A percentile compares a stretch with the other conserved stretches of the same genome.
phyloP scores from a whole-genome alignment of 2,797 vertebrate species.

The Pangasius macronema region DNA sequence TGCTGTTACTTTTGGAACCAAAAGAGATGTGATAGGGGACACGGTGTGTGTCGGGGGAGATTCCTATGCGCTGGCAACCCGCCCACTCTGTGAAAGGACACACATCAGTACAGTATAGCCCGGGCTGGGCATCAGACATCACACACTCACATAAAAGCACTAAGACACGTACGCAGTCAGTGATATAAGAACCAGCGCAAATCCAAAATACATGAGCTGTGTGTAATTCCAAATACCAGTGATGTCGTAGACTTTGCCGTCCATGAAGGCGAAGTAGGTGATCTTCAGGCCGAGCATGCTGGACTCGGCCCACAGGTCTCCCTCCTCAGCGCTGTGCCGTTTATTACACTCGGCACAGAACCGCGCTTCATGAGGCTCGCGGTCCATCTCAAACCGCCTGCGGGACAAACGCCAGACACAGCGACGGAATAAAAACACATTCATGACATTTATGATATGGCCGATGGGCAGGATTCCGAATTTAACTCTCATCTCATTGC shows the following conservation, averaged over 20 bases:
- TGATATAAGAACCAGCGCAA: background rate
- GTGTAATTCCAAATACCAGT: conserved; percentile 76
- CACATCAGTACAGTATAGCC: background rate
- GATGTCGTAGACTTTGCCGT: conserved; percentile 91
- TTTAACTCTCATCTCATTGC: background rate
- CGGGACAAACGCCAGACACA: conserved; percentile 13
- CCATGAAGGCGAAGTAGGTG: conserved; percentile 93
- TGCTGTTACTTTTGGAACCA: conserved; percentile 81
- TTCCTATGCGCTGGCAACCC: conserved; percentile 89
- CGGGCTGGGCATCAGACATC: background rate
- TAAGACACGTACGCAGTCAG: background rate
- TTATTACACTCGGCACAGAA: conserved; percentile 89
- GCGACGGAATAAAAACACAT: background rate
- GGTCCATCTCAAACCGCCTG: conserved; percentile 93
- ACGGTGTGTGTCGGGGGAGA: conserved; percentile 90
- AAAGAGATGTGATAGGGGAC: conserved; percentile 96
- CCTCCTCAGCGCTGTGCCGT: conserved; percentile 88
- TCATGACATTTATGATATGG: background rate
- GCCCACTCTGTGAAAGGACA: conserved; percentile 85
- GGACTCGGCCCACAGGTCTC: conserved; percentile 94
- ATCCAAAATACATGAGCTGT: conserved; percentile 63
- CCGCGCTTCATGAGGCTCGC: conserved; percentile 83
- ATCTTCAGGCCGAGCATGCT: conserved; percentile 93
- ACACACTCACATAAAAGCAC: background rate
- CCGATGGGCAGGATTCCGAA: background rate